Percentiles rank a stretch among this genome's conserved stretches.
These are phyloP conservation scores for Tipula unca DNA, from an alignment of 2,888 invertebrate genomes.

Conservation along the genomic window DNA sequence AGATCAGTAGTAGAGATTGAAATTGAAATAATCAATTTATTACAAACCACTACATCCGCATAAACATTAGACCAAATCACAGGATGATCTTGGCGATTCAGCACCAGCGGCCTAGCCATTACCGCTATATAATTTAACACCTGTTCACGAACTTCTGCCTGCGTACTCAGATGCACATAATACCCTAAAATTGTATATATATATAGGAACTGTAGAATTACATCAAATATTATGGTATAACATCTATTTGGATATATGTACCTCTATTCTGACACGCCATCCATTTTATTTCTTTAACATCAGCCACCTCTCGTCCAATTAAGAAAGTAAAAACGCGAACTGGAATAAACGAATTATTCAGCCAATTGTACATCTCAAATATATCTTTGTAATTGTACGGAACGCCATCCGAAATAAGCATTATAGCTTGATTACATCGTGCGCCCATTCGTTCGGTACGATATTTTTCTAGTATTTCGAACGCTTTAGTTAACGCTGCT, in stretches of 20 bases:
- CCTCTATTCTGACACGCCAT: slow-evolving; percentile 94
- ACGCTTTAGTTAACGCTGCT: slow-evolving; percentile 78
- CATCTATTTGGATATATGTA: background rate
- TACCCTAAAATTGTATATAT: slow-evolving; percentile 50
- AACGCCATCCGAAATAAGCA: slow-evolving; percentile 98
- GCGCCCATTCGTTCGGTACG: slow-evolving; percentile 57
- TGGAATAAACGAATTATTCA: slow-evolving; percentile 61
- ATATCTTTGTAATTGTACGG: slow-evolving; percentile 89
- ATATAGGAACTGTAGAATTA: background rate
- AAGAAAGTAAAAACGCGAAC: slow-evolving; percentile 96
- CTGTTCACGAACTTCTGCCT: slow-evolving; percentile 96
- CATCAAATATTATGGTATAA: background rate
- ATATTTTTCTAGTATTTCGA: slow-evolving; percentile 68
- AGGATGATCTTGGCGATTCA: slow-evolving; percentile 73
- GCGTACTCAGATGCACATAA: slow-evolving; percentile 91
- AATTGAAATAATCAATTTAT: background rate
- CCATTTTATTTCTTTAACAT: slow-evolving; percentile 89
- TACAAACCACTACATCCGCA: slow-evolving; percentile 75
- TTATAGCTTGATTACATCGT: slow-evolving; percentile 88
- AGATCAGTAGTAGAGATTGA: background rate
- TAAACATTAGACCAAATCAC: slow-evolving; percentile 98
- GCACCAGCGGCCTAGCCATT: slow-evolving; percentile 89
- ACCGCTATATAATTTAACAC: slow-evolving; percentile 94
- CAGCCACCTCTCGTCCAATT: slow-evolving; percentile 89
- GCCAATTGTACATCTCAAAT: slow-evolving; percentile 86